Conservation (phyloP, 1,140 invertebrate genomes). For the Odontomachus brunneus region DNA sequence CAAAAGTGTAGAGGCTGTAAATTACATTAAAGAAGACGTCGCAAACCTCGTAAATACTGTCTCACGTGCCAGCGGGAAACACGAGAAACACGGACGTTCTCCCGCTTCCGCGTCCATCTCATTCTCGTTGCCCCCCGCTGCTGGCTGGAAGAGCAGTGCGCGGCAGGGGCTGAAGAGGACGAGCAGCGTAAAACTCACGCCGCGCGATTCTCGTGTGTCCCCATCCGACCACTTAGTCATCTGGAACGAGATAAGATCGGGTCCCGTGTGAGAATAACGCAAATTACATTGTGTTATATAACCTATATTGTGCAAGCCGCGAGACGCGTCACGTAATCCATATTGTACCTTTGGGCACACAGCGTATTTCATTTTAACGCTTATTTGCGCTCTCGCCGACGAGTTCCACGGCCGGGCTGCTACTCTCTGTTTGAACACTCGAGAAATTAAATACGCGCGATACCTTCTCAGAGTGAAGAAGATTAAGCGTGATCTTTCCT, state of each 20-base stretch:
- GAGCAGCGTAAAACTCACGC: neutral
- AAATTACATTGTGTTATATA: neutral
- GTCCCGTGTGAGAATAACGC: neutral
- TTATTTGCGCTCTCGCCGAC: no score
- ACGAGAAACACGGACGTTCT: neutral
- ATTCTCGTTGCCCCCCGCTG: neutral
- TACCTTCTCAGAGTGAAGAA: no score
- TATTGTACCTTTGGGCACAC: no score
- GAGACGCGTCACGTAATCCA: no score
- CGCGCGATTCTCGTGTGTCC: neutral
- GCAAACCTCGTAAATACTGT: neutral
- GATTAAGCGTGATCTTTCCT: no score
- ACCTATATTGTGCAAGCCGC: neutral
- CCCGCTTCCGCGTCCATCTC: neutral
- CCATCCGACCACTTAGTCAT: neutral
- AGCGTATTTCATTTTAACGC: no score
- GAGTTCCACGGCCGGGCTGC: no score
- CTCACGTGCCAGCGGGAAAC: no score
- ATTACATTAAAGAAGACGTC: neutral
- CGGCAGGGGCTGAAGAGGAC: neutral
- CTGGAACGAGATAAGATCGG: constrained; percentile 5
- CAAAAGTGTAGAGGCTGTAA: no score
- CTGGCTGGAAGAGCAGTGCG: neutral
- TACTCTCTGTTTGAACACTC: no score
- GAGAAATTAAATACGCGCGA: no score